Base-by-base conservation (phyloP, 2,797 vertebrate species). In the Gymnodraco acuticeps region DNA sequence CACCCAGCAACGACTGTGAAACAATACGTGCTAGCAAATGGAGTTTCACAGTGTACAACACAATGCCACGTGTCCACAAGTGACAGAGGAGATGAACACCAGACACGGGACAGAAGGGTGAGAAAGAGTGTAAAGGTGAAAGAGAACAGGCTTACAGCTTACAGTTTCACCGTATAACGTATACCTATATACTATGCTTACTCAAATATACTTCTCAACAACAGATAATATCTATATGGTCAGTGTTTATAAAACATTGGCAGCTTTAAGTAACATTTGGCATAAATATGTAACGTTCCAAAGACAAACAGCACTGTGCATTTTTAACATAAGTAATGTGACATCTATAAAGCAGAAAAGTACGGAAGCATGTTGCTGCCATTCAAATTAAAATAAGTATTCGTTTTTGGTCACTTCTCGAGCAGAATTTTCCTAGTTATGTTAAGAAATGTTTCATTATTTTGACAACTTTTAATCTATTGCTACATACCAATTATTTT, bases 31-130 rank as follows among this genome's bases (percentile, higher is more conserved):
- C 60, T 1, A 55, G 14, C 46, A 13, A 19, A 61, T 1, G 7
- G 16, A 63, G 45, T 45, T 63, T 75, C 41, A 77, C 74, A 62
- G 62, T n/a, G 19, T 67, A 7, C 78, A 55, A 60, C 75, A 79
- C 9, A 43, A 64, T 42, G 63, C 45, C 15, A 56, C 27, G 3
- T 10, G 10, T 58, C 63, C 7, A 53, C 54, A 11, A 5, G 38
- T 42, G 23, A 52, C 51, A 45, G 60, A 38, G 33, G 0, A 50
- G 45, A 81, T 20, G 53, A 38, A 56, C 42, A n/a, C 0, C 17
- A 41, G 58, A 73, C 7, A 41, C 54, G 12, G n/a, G 16, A 31
- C 46, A 23, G 0, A 17, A 45, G 41, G 62, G 55, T 62, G n/a
- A 45, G 19, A 47, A 31, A 46, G 10, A 38, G 56, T 33, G 53